Evolutionary conservation across 1,140 invertebrate genomes (phyloP).

Genomic region (Stenopsyche tienmushanensis): DNA sequence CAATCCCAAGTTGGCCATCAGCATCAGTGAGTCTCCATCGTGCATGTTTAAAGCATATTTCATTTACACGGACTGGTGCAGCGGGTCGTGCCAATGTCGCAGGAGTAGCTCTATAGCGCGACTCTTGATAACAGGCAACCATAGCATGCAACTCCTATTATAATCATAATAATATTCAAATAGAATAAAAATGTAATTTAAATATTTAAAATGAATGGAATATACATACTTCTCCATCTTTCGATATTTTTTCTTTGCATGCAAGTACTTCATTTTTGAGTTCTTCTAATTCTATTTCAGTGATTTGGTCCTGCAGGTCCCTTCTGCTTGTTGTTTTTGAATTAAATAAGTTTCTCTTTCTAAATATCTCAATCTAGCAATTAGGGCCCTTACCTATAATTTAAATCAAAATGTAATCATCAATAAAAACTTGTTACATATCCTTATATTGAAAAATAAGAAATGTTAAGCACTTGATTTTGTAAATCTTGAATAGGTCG

Average conservation of each 20-base stretch:
- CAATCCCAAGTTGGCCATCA: constrained; percentile 95
- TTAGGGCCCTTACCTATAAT: constrained; percentile 68
- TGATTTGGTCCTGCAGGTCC: constrained; percentile 59
- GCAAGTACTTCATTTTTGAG: constrained; percentile 79
- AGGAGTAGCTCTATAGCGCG: constrained; percentile 45
- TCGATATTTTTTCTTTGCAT: constrained; percentile 80
- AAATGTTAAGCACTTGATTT: constrained; percentile 58
- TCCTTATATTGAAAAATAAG: not conserved
- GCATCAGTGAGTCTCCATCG: constrained; percentile 96
- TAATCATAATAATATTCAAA: constrained; percentile 13
- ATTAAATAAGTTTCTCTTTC: constrained; percentile 91
- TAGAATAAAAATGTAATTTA: constrained; percentile 2
- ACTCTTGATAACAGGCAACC: constrained; percentile 76
- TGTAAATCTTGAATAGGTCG: constrained; percentile 90
- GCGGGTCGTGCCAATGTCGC: constrained; percentile 63
- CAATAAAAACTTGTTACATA: not conserved
- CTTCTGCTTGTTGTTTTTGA: constrained; percentile 76
- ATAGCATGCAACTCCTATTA: constrained; percentile 55
- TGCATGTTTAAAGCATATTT: constrained; percentile 99
- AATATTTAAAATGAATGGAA: not conserved
- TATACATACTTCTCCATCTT: constrained; percentile 34
- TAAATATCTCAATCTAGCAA: constrained; percentile 77
- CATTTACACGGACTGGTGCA: constrained; percentile 83
- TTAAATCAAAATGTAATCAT: constrained; percentile 10
- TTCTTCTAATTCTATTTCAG: constrained; percentile 69